Conservation (phyloP, 2,888 invertebrate genomes). For the Geophilus truncorum region DNA sequence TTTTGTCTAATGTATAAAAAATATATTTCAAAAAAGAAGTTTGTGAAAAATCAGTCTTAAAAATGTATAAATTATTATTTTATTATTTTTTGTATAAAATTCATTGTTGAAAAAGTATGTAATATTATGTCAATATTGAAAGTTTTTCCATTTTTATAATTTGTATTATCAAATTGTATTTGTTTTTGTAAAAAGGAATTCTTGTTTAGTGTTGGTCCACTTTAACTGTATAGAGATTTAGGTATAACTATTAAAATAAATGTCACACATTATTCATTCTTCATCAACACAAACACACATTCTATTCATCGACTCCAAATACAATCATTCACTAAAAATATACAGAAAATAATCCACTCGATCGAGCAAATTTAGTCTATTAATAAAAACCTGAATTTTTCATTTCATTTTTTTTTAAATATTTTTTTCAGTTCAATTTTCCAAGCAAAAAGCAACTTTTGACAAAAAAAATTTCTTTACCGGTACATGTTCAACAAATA, state of each 20-base stretch:
- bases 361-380: constrained; percentile 6
- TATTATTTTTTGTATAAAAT: neutral
- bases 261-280: constrained; percentile 21
- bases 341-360: constrained; percentile 21
- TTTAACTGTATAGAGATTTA: neutral
- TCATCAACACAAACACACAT: constrained; percentile 25
- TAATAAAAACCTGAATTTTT: neutral
- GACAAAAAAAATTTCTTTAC: neutral
- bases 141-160: neutral
- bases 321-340: constrained; percentile 27
- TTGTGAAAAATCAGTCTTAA: neutral
- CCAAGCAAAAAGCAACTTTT: neutral
- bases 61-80: neutral
- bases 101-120: neutral
- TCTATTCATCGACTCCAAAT: constrained; percentile 18
- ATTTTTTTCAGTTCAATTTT: neutral
- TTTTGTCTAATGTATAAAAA: too few species aligned
- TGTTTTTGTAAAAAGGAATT: neutral
- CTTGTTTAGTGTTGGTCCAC: neutral
- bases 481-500: constrained; percentile 20
- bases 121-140: neutral
- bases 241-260: neutral
- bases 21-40: too few species aligned
- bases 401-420: neutral
- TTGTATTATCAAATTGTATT: neutral